Percentiles rank a stretch among this genome's conserved stretches.
These are phyloP conservation scores for Arion vulgaris DNA, from an alignment of 1,140 invertebrate genomes.

Conservation along the genomic window DNA sequence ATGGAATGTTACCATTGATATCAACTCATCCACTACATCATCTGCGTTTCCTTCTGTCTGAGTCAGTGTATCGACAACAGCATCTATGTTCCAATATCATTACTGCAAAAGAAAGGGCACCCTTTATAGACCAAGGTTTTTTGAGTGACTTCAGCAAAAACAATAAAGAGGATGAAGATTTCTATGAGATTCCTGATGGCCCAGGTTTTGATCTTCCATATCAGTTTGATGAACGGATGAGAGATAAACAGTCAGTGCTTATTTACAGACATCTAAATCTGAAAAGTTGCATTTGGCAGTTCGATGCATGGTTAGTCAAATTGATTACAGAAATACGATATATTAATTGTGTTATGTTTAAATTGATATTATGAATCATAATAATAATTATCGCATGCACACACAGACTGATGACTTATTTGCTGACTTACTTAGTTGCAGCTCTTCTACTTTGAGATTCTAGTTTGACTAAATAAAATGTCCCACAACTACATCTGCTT, in stretches of 20 bases:
- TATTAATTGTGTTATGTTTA: no score
- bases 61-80: constrained; percentile 72
- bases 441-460: no score
- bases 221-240: constrained; percentile 66
- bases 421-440: no score
- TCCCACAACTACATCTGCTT: no score
- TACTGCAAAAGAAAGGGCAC: constrained; percentile 52
- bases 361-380: no score
- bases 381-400: no score
- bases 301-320: constrained; percentile 70
- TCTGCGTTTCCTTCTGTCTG: constrained; percentile 71
- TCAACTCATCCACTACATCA: constrained; percentile 74
- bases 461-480: no score
- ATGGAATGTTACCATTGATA: constrained; percentile 74
- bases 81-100: constrained; percentile 75
- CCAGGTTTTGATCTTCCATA: constrained; percentile 60
- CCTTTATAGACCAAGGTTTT: constrained; percentile 64
- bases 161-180: not conserved
- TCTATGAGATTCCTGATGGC: constrained; percentile 30
- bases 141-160: constrained; percentile 44
- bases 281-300: constrained; percentile 73
- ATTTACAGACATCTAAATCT: constrained; percentile 74
- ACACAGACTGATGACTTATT: no score
- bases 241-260: constrained; percentile 66
- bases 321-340: not conserved